Base-by-base conservation (phyloP, 2,888 invertebrate genomes). In the Ecliptopera silaceata region DNA sequence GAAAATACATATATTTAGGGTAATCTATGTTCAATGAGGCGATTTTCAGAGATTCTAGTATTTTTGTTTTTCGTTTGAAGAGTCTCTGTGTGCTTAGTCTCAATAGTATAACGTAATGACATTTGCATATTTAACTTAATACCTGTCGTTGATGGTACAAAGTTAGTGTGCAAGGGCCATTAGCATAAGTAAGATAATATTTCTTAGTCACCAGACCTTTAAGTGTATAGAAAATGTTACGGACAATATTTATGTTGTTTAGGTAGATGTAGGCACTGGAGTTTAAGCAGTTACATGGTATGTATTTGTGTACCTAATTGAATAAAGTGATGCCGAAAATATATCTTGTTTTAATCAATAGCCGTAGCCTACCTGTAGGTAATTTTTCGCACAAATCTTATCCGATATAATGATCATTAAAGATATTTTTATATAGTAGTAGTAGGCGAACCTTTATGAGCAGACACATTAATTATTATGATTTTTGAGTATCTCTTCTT, bases 231-330 rank as follows among this genome's bases (percentile, higher is more conserved):
- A 77, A 79, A 80, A 79, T 80, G 79, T 82, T 84, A 82, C 83
- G 81, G 90, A 89, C 89, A 90, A 89, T 89, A 88, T 87, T 81
- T 84, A 80, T 71, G 83, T 86, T 89, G 89, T 88, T 89, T 88
- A 89, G 87, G 88, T 90, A 89, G 89, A 88, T 69, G 88, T 91
- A 89, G 89, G 82, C 88, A 88, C 86, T 84, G 84, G 84, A 88
- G 83, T 91, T 90, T 90, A 90, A 88, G 88, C 85, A 80, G 89
- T 89, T 90, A 87, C 80, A 80, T 81, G 85, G 81, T 87, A 88
- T 86, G 82, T 88, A 88, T 86, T 86, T 84, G 81, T 88, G 86
- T 88, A 77, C 71, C 74, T 65, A 80, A 86, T 84, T 85, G 72
- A 88, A 86, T 88, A 85, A 87, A 88, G 72, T 81, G 81, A 79